A percentile compares a stretch with the other conserved stretches of the same genome.
Conservation (phyloP, 2,888 invertebrate genomes). For the Priocnemis perturbator region DNA sequence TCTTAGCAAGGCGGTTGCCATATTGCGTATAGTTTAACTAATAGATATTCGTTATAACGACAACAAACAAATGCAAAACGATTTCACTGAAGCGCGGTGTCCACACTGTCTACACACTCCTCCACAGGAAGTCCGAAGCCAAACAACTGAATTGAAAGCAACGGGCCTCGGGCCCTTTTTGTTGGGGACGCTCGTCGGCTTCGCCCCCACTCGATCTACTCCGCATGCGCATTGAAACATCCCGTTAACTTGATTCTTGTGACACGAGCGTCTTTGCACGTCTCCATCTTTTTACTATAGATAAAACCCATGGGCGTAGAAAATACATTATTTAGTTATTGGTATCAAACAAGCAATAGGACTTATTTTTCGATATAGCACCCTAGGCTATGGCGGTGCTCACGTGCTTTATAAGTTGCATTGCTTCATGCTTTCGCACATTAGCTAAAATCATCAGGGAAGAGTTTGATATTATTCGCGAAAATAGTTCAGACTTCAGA, state of each 20-base stretch:
- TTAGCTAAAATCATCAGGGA: too few species aligned
- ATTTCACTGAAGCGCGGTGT: too few species aligned
- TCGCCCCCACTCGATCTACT: slow-evolving; percentile 33
- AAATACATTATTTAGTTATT: background rate
- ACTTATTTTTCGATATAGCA: too few species aligned
- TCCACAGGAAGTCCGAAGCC: background rate
- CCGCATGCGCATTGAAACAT: slow-evolving; percentile 36
- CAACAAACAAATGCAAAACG: background rate
- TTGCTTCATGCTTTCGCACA: too few species aligned
- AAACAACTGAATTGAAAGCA: slow-evolving; percentile 42
- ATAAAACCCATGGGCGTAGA: slow-evolving; percentile 22
- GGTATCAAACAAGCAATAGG: too few species aligned
- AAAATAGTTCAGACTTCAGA: too few species aligned
- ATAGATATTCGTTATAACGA: background rate
- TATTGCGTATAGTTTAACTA: slow-evolving; percentile 28
- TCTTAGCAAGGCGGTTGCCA: slow-evolving; percentile 58
- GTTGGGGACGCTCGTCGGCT: slow-evolving; percentile 43
- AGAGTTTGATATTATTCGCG: too few species aligned
- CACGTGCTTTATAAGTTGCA: too few species aligned
- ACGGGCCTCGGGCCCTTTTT: slow-evolving; percentile 54
- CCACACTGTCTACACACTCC: background rate
- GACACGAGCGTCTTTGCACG: slow-evolving; percentile 36
- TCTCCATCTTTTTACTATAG: slow-evolving; percentile 15
- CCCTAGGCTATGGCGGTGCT: too few species aligned
- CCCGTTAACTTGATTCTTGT: background rate